These are phyloP conservation scores for Scomberomorus guttatus DNA, from an alignment of 2,797 vertebrate species.

Conservation along the genomic window DNA sequence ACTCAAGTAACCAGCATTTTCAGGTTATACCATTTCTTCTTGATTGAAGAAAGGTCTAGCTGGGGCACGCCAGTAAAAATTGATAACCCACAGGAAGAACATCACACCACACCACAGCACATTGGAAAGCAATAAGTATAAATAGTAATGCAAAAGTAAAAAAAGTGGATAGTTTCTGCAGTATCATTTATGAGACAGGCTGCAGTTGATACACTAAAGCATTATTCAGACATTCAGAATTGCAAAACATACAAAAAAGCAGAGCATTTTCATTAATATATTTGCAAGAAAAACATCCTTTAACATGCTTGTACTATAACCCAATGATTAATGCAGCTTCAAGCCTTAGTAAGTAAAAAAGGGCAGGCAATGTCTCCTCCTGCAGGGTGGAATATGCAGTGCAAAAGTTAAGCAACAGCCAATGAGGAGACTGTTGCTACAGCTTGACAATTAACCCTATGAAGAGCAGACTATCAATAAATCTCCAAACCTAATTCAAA, in stretches of 20 bases:
- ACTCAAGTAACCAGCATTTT: constrained; percentile 75
- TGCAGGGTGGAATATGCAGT: constrained; percentile 64
- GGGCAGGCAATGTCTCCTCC: constrained; percentile 76
- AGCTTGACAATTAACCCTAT: constrained; percentile 70
- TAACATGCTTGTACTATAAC: background rate
- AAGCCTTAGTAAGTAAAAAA: constrained; percentile 2
- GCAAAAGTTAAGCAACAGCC: constrained; percentile 65
- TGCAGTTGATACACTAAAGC: background rate
- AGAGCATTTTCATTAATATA: background rate
- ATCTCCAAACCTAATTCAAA: background rate
- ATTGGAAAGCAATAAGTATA: background rate
- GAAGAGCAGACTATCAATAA: constrained; percentile 11
- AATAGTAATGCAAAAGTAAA: background rate
- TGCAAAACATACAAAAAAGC: background rate
- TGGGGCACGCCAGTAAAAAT: constrained; percentile 24
- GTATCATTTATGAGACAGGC: background rate
- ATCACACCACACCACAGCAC: background rate
- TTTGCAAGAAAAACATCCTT: constrained; percentile 5
- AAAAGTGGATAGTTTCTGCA: background rate
- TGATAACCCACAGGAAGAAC: constrained; percentile 28
- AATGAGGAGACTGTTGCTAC: constrained; percentile 77
- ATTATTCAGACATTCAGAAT: background rate
- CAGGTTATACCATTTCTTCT: constrained; percentile 60
- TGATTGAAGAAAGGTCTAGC: constrained; percentile 36
- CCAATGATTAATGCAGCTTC: constrained; percentile 11